Evolutionary conservation across 1,140 invertebrate genomes (phyloP).

Genomic region (Euwallacea similis): DNA sequence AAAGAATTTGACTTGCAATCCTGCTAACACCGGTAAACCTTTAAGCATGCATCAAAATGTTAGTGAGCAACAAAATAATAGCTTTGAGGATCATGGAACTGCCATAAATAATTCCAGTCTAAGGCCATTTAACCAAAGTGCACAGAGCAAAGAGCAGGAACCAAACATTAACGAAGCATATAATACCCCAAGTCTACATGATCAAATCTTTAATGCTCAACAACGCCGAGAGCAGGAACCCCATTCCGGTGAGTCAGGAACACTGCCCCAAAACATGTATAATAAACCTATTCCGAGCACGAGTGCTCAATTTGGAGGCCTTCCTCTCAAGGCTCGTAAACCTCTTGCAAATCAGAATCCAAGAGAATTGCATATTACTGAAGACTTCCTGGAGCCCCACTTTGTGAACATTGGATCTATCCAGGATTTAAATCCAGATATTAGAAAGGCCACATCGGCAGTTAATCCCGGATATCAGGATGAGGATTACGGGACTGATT

Average conservation of each 20-base stretch:
- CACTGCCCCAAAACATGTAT: background rate
- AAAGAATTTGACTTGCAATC: background rate
- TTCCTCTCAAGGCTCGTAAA: slow-evolving; percentile 13
- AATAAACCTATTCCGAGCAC: background rate
- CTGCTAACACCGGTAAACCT: background rate
- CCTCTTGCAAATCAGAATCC: slow-evolving; percentile 25
- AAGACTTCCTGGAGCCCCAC: slow-evolving; percentile 42
- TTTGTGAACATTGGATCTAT: slow-evolving; percentile 44
- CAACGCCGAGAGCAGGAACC: background rate
- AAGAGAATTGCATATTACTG: slow-evolving; percentile 26
- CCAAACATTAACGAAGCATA: background rate
- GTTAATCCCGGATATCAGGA: slow-evolving; percentile 26
- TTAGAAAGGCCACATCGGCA: slow-evolving; percentile 38
- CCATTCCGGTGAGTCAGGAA: background rate
- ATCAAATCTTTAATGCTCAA: no score
- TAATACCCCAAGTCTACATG: background rate
- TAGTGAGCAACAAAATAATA: background rate
- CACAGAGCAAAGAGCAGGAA: background rate
- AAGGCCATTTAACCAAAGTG: background rate
- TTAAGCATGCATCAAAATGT: background rate
- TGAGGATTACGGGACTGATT: slow-evolving; percentile 31
- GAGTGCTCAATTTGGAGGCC: background rate
- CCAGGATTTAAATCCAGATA: slow-evolving; percentile 45
- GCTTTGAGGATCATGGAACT: background rate
- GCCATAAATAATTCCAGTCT: background rate